phyloP scores from a whole-genome alignment of 1,140 invertebrate species.

The Trichogramma pretiosum region DNA sequence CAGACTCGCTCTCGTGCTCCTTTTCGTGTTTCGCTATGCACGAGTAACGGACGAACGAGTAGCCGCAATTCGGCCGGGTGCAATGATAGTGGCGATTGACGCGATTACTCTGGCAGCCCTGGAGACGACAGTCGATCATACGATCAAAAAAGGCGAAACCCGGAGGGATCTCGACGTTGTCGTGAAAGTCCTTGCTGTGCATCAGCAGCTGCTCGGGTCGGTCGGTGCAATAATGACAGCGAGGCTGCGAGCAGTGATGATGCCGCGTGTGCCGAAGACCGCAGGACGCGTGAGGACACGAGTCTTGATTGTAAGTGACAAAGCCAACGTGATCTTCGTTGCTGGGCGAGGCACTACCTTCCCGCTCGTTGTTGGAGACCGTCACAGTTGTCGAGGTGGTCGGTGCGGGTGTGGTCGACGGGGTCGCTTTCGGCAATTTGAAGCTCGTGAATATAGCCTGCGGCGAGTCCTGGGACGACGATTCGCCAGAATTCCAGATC shows the following conservation, averaged over 20 bases:
- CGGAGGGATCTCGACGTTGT: slow-evolving; percentile 70
- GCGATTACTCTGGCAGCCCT: slow-evolving; percentile 62
- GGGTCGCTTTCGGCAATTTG: slow-evolving; percentile 67
- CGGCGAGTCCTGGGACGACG: slow-evolving; percentile 58
- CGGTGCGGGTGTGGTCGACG: slow-evolving; percentile 31
- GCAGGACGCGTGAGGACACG: slow-evolving; percentile 57
- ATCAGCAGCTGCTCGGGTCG: slow-evolving; percentile 57
- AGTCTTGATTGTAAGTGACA: slow-evolving; percentile 37
- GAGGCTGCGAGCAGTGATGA: slow-evolving; percentile 65
- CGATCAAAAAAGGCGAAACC: slow-evolving; percentile 75
- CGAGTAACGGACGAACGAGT: slow-evolving; percentile 65
- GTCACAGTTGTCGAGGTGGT: slow-evolving; percentile 18
- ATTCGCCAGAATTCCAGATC: slow-evolving; percentile 67
- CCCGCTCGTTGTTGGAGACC: slow-evolving; percentile 46
- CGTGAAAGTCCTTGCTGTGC: slow-evolving; percentile 76
- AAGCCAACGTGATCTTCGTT: slow-evolving; percentile 46
- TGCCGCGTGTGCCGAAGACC: slow-evolving; percentile 50
- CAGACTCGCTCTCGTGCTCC: slow-evolving; percentile 40
- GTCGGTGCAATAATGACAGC: slow-evolving; percentile 62
- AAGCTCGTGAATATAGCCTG: slow-evolving; percentile 90
- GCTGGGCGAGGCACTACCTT: slow-evolving; percentile 37
- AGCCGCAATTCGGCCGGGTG: slow-evolving; percentile 61
- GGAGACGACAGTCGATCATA: slow-evolving; percentile 64
- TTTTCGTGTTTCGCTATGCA: slow-evolving; percentile 67
- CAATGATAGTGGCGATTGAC: slow-evolving; percentile 72